Evolutionary conservation across 2,888 invertebrate genomes (phyloP).

Genomic region (Neocrepidodera transversa): DNA sequence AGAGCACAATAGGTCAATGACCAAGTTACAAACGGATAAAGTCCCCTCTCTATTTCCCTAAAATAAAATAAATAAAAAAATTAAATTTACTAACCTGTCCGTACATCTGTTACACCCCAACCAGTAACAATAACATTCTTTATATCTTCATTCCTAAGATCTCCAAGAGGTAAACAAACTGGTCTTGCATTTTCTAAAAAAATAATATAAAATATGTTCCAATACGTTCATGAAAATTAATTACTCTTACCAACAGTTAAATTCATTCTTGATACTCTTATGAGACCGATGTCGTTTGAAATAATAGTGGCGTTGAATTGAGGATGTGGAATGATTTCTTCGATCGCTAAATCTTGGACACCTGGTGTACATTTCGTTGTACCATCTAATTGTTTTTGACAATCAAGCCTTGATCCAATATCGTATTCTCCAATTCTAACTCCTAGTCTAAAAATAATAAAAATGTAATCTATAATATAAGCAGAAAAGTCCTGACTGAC

Average conservation of each 20-base stretch:
- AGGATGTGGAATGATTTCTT: constrained; percentile 63
- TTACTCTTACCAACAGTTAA: constrained; percentile 52
- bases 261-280: constrained; percentile 60
- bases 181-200: constrained; percentile 58
- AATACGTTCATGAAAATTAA: no score
- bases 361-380: constrained; percentile 58
- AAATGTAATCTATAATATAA: no score
- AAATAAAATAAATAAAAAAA: no score
- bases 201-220: no score
- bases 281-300: constrained; percentile 68
- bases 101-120: constrained; percentile 73
- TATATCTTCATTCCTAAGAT: constrained; percentile 54
- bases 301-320: constrained; percentile 61
- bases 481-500: no score
- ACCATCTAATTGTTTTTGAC: constrained; percentile 50
- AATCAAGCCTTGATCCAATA: constrained; percentile 59
- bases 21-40: no score
- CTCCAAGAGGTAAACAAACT: constrained; percentile 60
- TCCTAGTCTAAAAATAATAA: constrained; percentile 59
- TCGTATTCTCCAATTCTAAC: constrained; percentile 72
- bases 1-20: no score
- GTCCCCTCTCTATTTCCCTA: no score
- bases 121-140: constrained; percentile 71
- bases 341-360: constrained; percentile 64
- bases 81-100: constrained; percentile 24